A percentile compares a stretch with the other conserved stretches of the same genome.
These are phyloP conservation scores for Chrysina gloriosa DNA, from an alignment of 2,888 invertebrate genomes.

Conservation along the genomic window DNA sequence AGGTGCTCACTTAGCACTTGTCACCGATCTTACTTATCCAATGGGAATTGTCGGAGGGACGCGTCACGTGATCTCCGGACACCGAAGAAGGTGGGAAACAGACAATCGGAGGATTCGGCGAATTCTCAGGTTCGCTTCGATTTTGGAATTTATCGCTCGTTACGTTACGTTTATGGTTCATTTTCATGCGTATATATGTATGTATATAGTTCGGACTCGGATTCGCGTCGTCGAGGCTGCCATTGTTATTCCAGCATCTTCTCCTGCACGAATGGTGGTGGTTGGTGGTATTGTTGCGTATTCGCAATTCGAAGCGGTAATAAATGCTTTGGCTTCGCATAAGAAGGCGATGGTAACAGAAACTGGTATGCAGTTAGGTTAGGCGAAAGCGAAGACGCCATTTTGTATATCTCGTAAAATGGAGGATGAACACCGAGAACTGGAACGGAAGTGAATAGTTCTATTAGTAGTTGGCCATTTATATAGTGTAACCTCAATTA, in stretches of 20 bases:
- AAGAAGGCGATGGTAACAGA: not conserved
- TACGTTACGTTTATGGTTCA: constrained; percentile 37
- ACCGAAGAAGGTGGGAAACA: constrained; percentile 57
- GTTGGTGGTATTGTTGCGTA: not conserved
- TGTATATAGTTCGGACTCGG: constrained; percentile 47
- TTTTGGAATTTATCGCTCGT: constrained; percentile 8
- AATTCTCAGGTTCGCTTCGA: not conserved
- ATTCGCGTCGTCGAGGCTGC: constrained; percentile 4
- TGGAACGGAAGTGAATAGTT: too few species aligned
- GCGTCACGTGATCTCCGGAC: constrained; percentile 51
- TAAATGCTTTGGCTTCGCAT: not conserved
- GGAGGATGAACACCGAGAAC: not conserved
- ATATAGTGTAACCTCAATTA: too few species aligned
- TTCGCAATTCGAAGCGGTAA: not conserved
- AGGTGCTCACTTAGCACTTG: constrained; percentile 51
- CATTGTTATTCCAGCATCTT: not conserved
- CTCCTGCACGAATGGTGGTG: too few species aligned
- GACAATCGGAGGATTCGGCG: constrained; percentile 47
- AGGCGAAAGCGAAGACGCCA: not conserved
- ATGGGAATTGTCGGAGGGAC: constrained; percentile 48
- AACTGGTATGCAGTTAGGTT: not conserved
- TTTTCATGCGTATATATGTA: constrained; percentile 45
- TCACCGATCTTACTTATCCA: constrained; percentile 53
- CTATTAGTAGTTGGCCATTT: too few species aligned
- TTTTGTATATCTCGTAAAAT: not conserved